Evolutionary conservation across 2,888 invertebrate species (phyloP).

Genomic region (Phania funesta): DNA sequence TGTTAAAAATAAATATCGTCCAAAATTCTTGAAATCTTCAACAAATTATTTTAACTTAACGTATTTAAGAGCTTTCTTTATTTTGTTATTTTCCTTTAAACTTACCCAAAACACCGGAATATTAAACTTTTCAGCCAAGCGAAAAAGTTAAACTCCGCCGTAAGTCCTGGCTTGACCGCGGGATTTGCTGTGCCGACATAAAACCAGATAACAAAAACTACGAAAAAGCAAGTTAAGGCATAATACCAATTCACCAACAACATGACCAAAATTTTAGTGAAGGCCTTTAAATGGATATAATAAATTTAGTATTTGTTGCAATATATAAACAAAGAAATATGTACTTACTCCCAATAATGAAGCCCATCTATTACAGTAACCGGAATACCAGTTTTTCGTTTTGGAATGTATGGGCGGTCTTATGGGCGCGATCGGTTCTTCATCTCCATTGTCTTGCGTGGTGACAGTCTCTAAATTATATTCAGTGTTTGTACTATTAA

Average conservation of each 20-base stretch:
- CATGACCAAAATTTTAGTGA: slow-evolving; percentile 93
- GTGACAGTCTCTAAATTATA: slow-evolving; percentile 59
- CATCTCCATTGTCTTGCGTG: slow-evolving; percentile 74
- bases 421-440: slow-evolving; percentile 82
- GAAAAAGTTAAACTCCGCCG: slow-evolving; percentile 90
- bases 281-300: slow-evolving; percentile 84
- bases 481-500: slow-evolving; percentile 72
- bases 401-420: slow-evolving; percentile 90
- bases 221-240: slow-evolving; percentile 90
- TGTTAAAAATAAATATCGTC: no score
- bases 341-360: slow-evolving; percentile 92
- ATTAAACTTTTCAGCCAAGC: slow-evolving; percentile 88
- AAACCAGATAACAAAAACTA: slow-evolving; percentile 92
- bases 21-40: no score
- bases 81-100: slow-evolving; percentile 36
- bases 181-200: slow-evolving; percentile 98
- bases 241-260: slow-evolving; percentile 96
- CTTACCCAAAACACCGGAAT: slow-evolving; percentile 88
- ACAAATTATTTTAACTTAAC: no score
- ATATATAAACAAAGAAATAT: not conserved
- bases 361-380: slow-evolving; percentile 96
- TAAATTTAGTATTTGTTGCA: not conserved
- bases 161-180: slow-evolving; percentile 95
- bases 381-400: slow-evolving; percentile 96
- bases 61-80: no score